Base-by-base conservation (phyloP, 1,140 invertebrate genomes). In the Amphibalanus amphitrite region DNA sequence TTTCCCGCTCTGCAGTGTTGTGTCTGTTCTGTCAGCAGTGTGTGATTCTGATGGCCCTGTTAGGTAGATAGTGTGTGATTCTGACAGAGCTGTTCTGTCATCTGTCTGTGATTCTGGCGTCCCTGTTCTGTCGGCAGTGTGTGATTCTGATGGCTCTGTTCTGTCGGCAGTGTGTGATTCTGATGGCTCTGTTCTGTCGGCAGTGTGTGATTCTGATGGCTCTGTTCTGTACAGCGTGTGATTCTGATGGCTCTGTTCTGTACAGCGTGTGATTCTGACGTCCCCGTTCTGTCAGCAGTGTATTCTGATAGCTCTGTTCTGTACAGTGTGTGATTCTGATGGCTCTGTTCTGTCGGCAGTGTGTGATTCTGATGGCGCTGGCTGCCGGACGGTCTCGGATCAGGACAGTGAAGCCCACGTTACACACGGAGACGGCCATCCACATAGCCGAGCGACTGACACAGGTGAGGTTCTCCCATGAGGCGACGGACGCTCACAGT, bases 341-440 rank as follows among this genome's bases (percentile, higher is more conserved):
- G 26, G 40, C 70, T 28, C 38, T 71, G 69, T 29, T 73, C 73
- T 76, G 72, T 68, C 78, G 80, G 77, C 83, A 94, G 85, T 77
- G 94, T 4, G 88, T 96, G 72, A 82, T 96, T 59, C 86, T 90
- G 68, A 95, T 95, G 92, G 87, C 90, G 10, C 77, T 96, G 47
- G 92, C 91, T 6, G 82, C 84, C 71, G 92, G 92, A 13, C 81
- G 78, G 72, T 93, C 91, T 0, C 78, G 76, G 68, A 80, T 93
- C 65, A 81, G 82, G 40, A 83, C 86, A 68, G 88, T 88, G 3
- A 81, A 84, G 1, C 77, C 90, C 6, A 88, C 89, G n/a, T 78
- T 92, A 28, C 93, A 96, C 77, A 92, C 93, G 0, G 82, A 88
- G 74, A 95, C 92, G 0, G 92, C 91, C 0, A 93, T 95, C 71